Conservation (phyloP, 1,140 invertebrate species). For the Drosophila nigromelanica region DNA sequence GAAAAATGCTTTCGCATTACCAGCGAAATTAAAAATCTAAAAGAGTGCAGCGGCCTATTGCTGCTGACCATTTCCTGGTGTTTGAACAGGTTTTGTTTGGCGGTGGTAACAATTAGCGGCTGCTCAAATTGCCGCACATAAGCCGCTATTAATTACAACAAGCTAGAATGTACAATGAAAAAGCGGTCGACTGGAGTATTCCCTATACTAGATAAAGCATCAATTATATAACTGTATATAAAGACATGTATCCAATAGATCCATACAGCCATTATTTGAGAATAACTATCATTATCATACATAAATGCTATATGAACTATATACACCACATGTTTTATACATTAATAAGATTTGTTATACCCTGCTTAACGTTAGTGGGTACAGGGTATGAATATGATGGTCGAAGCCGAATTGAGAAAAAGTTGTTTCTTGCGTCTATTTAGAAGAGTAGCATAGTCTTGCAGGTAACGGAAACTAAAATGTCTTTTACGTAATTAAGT, state of each 20-base stretch:
- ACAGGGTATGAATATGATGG: not conserved
- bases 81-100: conserved; percentile 64
- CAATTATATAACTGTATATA: too few relatives aligned
- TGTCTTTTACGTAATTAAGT: conserved; percentile 45
- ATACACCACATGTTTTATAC: too few relatives aligned
- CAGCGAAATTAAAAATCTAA: conserved; percentile 68
- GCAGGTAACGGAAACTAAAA: conserved; percentile 68
- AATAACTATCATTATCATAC: too few relatives aligned
- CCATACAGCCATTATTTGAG: too few relatives aligned
- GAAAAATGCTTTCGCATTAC: conserved; percentile 68
- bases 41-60: conserved; percentile 40
- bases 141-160: conserved; percentile 73
- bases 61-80: conserved; percentile 60
- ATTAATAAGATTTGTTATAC: not conserved
- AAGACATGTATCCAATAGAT: too few relatives aligned
- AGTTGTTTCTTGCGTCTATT: conserved; percentile 59
- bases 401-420: conserved; percentile 52
- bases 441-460: conserved; percentile 28
- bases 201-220: not conserved
- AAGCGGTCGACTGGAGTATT: not conserved
- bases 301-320: too few relatives aligned
- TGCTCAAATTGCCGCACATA: conserved; percentile 76
- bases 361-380: not conserved
- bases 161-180: conserved; percentile 9
- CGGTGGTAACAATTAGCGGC: conserved; percentile 74